Evolutionary conservation across 2,888 invertebrate genomes (phyloP), one percentile per base, ranked within the genome.

Genomic region (Andrena bucephala): DNA sequence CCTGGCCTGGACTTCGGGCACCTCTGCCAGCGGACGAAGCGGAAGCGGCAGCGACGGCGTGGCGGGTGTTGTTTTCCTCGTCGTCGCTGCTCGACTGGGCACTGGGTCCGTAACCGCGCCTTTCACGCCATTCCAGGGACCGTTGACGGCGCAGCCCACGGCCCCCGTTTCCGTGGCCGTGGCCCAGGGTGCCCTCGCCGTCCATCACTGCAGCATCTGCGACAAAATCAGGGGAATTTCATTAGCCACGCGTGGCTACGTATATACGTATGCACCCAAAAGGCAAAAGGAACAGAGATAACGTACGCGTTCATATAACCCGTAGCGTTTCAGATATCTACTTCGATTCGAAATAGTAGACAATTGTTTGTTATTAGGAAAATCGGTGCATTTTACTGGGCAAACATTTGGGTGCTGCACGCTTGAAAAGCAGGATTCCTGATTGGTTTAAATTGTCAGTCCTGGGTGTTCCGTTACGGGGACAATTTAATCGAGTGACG

Each of bases 81-180:
- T 92, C 92, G 81, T 92, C 92, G 75, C 92, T 92, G 76, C 92
- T 92, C 20, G 92, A 91, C 63, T 91, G 91, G 65, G 87, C 95
- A 86, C 95, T 95, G 85, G 95, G 95, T 92, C 95, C 95, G 93
- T 95, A 95, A 92, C 95, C 95, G 82, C 95, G 94, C 91, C 95
- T 95, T 84, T 95, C 95, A 81, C 94, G 94, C 95, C 95, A 95
- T 94, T 95, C 95, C 63, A 95, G 94, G 91, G 95, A 95, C 89
- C 95, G 95, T 93, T 95, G 95, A 71, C 95, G 95, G 73, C 95
- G 92, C 92, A 92, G 89, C 74, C 92, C 92, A 89, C 92, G 92
- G 91, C 91, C 91, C 91, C 92, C 92, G 85, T 92, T 90, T 59
- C 91, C 89, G 87, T 93, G 92, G 74, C 90, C 86, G 92, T 94